Conservation (phyloP, 2,113 vertebrate species). For the Platysternon megacephalum region DNA sequence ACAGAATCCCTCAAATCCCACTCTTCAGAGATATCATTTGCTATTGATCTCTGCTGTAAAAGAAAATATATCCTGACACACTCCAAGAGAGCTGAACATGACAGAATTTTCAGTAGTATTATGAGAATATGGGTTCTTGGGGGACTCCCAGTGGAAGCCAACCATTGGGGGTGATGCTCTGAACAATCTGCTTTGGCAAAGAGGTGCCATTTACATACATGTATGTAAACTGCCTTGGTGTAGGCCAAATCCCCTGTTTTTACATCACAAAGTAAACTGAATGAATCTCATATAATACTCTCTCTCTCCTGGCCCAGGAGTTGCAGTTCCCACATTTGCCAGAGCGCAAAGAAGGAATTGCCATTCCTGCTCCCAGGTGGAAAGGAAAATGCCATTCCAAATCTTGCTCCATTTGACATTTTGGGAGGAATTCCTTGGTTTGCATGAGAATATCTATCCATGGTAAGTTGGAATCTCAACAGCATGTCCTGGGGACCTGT, state of each 20-base stretch:
- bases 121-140: background rate
- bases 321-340: background rate
- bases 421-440: constrained; percentile 1
- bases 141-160: background rate
- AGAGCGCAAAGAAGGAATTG: background rate
- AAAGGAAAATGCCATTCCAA: background rate
- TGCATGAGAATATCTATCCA: background rate
- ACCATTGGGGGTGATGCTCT: background rate
- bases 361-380: background rate
- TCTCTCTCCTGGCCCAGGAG: background rate
- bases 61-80: background rate
- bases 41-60: constrained; percentile 51
- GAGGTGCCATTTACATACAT: background rate
- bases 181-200: background rate
- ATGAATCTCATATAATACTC: background rate
- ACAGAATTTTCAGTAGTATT: background rate
- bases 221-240: background rate
- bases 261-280: background rate
- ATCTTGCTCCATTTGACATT: background rate
- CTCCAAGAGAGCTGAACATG: constrained; percentile 17
- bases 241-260: background rate
- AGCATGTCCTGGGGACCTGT: constrained; percentile 36
- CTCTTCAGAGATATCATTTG: constrained; percentile 43
- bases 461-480: constrained; percentile 32
- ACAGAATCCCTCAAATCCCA: constrained; percentile 52